Evolutionary conservation across 2,888 invertebrate species (phyloP).

Genomic region (Microctonus brassicae): DNA sequence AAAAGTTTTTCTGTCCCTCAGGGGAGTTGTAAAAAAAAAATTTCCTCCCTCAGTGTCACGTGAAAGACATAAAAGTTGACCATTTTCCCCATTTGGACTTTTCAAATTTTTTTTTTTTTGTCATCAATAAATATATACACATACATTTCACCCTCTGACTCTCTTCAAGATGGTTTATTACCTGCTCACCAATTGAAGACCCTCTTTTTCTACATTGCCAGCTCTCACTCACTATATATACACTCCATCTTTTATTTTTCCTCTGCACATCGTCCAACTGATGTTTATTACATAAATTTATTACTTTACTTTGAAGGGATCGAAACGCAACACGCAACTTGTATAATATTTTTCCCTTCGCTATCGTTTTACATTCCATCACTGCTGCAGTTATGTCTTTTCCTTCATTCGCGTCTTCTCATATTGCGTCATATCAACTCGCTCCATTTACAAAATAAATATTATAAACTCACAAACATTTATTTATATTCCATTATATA

Average conservation of each 20-base stretch:
- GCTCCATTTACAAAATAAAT: no score
- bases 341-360: conserved; percentile 21
- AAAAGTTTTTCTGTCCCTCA: conserved; percentile 20
- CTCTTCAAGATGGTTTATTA: conserved; percentile 29
- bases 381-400: neutral
- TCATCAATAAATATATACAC: neutral
- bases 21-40: conserved; percentile 14
- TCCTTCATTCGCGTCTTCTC: no score
- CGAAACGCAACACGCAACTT: neutral
- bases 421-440: neutral
- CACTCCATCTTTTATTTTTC: neutral
- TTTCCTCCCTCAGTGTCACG: conserved; percentile 29
- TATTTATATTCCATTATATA: no score
- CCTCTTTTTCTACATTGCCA: conserved; percentile 7
- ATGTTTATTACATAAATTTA: conserved; percentile 36
- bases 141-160: conserved; percentile 4
- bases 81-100: conserved; percentile 24
- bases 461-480: no score
- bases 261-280: conserved; percentile 14
- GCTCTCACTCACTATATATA: conserved; percentile 23
- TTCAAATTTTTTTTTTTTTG: neutral
- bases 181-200: conserved; percentile 28
- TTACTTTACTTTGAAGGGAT: conserved; percentile 5
- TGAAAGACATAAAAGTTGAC: conserved; percentile 37
- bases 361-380: neutral